phyloP scores from a whole-genome alignment of 2,113 vertebrate genomes.

The Anseranas semipalmata region DNA sequence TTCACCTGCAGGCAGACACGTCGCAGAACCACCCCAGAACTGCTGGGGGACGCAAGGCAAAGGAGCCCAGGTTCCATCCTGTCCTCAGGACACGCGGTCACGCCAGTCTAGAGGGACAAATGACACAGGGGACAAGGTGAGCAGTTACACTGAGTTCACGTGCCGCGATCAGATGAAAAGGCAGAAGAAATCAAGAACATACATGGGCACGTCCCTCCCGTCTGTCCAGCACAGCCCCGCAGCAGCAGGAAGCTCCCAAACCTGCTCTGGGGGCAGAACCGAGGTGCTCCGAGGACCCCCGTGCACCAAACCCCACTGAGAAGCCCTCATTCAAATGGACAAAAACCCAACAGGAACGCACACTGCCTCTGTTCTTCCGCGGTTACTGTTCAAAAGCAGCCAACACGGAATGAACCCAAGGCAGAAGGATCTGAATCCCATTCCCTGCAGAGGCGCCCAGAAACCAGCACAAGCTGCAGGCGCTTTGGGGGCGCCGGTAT shows the following conservation, averaged over 20 bases:
- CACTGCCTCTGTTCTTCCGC: neutral
- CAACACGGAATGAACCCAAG: neutral
- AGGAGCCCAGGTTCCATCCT: neutral
- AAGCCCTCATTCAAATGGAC: neutral
- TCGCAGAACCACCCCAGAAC: neutral
- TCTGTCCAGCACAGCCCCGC: neutral
- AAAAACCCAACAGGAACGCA: neutral
- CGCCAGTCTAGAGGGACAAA: neutral
- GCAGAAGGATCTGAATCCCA: neutral
- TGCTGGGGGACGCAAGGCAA: neutral
- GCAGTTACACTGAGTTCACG: neutral
- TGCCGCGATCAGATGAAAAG: neutral
- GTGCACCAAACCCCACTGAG: too few relatives aligned
- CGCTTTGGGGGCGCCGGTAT: too few relatives aligned
- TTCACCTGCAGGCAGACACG: rapidly evolving
- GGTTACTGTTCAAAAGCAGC: neutral
- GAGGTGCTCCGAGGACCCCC: rapidly evolving
- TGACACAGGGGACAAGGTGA: neutral
- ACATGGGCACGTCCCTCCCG: neutral
- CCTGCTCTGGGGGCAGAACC: neutral
- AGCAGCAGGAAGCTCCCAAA: neutral
- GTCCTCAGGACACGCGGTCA: neutral
- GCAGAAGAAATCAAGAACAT: too few relatives aligned
- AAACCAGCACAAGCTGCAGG: rapidly evolving
- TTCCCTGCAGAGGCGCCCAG: too few relatives aligned